phyloP scores from a whole-genome alignment of 2,797 vertebrate species.

The Chelmon rostratus region DNA sequence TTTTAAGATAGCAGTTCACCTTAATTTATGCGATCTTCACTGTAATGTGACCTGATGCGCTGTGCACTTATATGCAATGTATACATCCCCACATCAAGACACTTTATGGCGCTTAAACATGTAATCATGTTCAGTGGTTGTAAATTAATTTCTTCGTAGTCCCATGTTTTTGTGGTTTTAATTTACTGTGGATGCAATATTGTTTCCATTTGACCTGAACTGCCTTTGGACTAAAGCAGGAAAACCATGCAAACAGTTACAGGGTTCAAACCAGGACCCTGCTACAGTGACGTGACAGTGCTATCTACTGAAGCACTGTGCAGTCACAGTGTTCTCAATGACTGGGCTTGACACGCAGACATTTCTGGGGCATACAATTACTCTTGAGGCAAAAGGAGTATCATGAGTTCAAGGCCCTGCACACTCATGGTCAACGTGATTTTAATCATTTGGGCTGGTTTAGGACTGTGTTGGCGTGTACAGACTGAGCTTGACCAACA shows the following conservation, averaged over 20 bases:
- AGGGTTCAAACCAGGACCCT: conserved; percentile 19
- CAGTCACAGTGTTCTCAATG: conserved; percentile 17
- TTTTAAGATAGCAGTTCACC: background rate
- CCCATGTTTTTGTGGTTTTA: background rate
- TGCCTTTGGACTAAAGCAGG: background rate
- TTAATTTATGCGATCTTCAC: conserved; percentile 1
- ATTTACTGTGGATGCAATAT: background rate
- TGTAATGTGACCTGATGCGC: background rate
- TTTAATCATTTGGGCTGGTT: conserved; percentile 11
- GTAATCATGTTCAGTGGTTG: background rate
- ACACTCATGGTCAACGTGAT: background rate
- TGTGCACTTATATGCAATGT: background rate
- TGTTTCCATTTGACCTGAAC: background rate
- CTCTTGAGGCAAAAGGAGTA: conserved; percentile 27
- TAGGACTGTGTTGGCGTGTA: background rate
- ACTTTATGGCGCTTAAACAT: background rate
- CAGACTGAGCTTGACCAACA: conserved; percentile 1
- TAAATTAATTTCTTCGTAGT: background rate
- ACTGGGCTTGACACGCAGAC: conserved; percentile 22
- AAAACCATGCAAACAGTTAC: background rate
- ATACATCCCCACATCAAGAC: background rate
- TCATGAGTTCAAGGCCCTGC: background rate
- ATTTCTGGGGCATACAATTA: conserved; percentile 34
- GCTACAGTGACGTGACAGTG: conserved; percentile 26
- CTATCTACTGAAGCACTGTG: conserved; percentile 12